A percentile compares a stretch with the other conserved stretches of the same genome.
Evolutionary conservation across 92 coral and sea anemone genomes (phyloP).

Genomic region (Anthopleura xanthogrammica): DNA sequence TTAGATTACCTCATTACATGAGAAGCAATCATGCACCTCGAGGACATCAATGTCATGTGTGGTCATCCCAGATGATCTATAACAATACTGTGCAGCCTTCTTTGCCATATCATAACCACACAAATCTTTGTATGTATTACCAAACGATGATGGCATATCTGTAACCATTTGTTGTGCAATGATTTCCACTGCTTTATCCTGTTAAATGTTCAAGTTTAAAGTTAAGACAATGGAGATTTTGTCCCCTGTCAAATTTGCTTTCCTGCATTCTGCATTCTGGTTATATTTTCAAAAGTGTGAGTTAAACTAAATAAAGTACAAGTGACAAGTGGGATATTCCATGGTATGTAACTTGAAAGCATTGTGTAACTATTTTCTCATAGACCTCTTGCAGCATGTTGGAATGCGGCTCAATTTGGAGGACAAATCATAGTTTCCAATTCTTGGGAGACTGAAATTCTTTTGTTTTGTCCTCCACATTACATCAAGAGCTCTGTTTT

Average conservation of each 20-base stretch:
- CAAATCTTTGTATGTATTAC: constrained; percentile 60
- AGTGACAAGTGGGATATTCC: neutral
- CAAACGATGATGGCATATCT: constrained; percentile 77
- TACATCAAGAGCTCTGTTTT: too few species aligned
- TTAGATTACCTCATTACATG: constrained; percentile 72
- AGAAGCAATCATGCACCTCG: constrained; percentile 86
- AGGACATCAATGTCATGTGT: constrained; percentile 69
- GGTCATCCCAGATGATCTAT: constrained; percentile 51
- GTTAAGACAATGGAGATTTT: too few species aligned
- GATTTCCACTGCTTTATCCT: constrained; percentile 80
- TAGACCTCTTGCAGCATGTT: too few species aligned
- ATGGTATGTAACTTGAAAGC: neutral
- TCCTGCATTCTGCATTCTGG: too few species aligned
- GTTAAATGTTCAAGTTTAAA: neutral
- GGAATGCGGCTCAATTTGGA: too few species aligned
- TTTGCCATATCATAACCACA: constrained; percentile 78
- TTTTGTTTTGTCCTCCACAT: too few species aligned
- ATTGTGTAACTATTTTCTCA: too few species aligned
- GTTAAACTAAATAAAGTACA: neutral
- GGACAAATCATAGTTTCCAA: too few species aligned
- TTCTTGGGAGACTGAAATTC: too few species aligned
- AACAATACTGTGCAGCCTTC: constrained; percentile 73
- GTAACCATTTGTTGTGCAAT: constrained; percentile 87
- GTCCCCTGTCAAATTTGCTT: too few species aligned
- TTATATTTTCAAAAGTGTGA: too few species aligned